Percentiles rank a stretch among this genome's conserved stretches.
These are phyloP conservation scores for Brachyptera risi DNA, from an alignment of 2,888 invertebrate genomes.

Conservation along the genomic window DNA sequence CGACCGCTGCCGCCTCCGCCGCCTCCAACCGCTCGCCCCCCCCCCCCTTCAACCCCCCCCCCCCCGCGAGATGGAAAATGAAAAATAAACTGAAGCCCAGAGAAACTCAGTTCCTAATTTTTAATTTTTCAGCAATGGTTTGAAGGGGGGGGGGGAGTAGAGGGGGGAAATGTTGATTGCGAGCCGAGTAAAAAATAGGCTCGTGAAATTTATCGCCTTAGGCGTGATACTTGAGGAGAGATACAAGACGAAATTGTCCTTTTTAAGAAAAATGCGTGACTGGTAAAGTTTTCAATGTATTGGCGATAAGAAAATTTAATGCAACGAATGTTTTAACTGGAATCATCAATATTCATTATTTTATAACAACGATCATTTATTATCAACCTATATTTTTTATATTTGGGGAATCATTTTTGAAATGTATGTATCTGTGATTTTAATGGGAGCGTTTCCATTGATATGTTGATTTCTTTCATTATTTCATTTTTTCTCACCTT, in stretches of 20 bases:
- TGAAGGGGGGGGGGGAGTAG: neutral
- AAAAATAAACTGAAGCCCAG: slow-evolving; percentile 28
- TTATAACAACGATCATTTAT: too few species aligned
- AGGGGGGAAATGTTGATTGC: slow-evolving; percentile 27
- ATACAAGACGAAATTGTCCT: neutral
- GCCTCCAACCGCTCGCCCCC: neutral
- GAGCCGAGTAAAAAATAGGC: slow-evolving; percentile 41
- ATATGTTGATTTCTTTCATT: too few species aligned
- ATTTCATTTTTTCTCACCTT: too few species aligned
- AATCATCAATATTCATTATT: too few species aligned
- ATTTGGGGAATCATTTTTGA: too few species aligned
- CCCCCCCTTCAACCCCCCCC: neutral
- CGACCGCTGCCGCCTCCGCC: slow-evolving; percentile 1
- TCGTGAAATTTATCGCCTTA: slow-evolving; percentile 48
- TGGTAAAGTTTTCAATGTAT: too few species aligned
- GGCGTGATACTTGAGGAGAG: slow-evolving; percentile 38
- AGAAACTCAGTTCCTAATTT: slow-evolving; percentile 25
- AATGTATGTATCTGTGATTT: too few species aligned
- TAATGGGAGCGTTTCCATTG: too few species aligned
- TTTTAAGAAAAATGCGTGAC: too few species aligned
- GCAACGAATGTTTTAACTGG: too few species aligned
- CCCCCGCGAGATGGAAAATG: slow-evolving; percentile 20
- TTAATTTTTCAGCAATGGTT: slow-evolving; percentile 26
- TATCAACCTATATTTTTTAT: too few species aligned
- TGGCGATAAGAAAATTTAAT: too few species aligned